Evolutionary conservation across 2,113 vertebrate genomes (phyloP), one percentile per base, ranked within the genome.

Genomic region (Edolisoma coerulescens): DNA sequence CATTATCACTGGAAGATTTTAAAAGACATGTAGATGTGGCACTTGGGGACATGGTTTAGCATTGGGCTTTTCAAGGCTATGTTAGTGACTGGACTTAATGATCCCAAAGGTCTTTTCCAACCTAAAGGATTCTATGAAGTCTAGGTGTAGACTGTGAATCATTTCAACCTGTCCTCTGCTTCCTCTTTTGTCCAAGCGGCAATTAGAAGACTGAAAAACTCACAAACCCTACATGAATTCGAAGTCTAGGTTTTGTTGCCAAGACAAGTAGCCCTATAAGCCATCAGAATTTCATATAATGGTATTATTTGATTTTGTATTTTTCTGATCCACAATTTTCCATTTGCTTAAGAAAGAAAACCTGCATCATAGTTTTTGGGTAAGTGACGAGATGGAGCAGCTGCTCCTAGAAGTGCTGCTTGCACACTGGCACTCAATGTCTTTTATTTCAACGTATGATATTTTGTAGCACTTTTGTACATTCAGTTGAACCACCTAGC

Each of bases 371-470:
- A 53, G 1, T 28, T 61, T 87, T 94, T 63, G 32, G 14, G 11
- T 49, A 61, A 78, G 16, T 41, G 39, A 20, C 0, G 0, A 77
- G 37, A n/a, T 37, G 12, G 8, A 78, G 4, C 19, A 15, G 6
- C 41, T 88, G 26, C 23, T 57, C 16, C 49, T 54, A 19, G 33
- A 84, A 77, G 10, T 24, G 39, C 21, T 54, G 13, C 23, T 28
- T 63, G 22, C 63, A 78, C 7, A 6, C 2, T 35, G 33, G 3
- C 1, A 3, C 2, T 56, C 63, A 32, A 2, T 13, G 33, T 60
- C 50, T 87, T 47, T 39, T 5, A 69, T 33, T 81, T 63, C 10
- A 54, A 10, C 2, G 6, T n/a, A 71, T 1, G 8, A 7, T 54
- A 68, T 76, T 91, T 86, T 54, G 26, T 39, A 24, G 11, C 44